These are phyloP conservation scores for Calyptommatus sinebrachiatus DNA, from an alignment of 2,113 vertebrate genomes.

Conservation along the genomic window DNA sequence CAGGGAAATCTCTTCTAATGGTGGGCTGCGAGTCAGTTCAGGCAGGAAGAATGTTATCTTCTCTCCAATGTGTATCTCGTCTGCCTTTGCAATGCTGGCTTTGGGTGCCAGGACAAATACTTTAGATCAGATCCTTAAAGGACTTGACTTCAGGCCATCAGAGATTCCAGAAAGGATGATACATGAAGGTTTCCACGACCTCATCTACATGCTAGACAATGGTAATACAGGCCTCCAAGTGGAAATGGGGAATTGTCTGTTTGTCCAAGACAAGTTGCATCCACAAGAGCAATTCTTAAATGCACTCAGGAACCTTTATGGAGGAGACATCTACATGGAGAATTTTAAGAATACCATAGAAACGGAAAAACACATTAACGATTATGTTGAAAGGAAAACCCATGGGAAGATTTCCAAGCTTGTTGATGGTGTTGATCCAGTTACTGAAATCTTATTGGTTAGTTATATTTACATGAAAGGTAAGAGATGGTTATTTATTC, in stretches of 20 bases:
- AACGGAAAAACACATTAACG: constrained; percentile 70
- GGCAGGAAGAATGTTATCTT: constrained; percentile 74
- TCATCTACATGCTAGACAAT: constrained; percentile 62
- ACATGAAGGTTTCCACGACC: constrained; percentile 68
- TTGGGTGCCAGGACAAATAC: constrained; percentile 74
- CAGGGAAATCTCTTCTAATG: constrained; percentile 53
- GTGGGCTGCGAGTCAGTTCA: not conserved
- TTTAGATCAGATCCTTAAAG: constrained; percentile 71
- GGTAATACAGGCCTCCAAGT: constrained; percentile 54
- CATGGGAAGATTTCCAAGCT: constrained; percentile 70
- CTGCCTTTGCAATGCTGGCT: constrained; percentile 74
- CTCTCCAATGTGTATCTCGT: constrained; percentile 75
- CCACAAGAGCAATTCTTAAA: constrained; percentile 61
- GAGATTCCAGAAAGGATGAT: constrained; percentile 47
- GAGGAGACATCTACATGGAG: constrained; percentile 58
- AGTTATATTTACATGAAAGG: constrained; percentile 74
- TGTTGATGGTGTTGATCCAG: constrained; percentile 62
- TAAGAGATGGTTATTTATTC: constrained; percentile 37
- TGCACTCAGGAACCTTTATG: constrained; percentile 60
- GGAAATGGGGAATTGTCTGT: constrained; percentile 65
- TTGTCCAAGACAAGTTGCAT: constrained; percentile 57
- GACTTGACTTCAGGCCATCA: constrained; percentile 68
- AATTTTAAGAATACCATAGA: constrained; percentile 68
- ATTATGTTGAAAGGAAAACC: constrained; percentile 71
- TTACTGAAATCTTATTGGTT: constrained; percentile 71